Base-by-base conservation (phyloP, 2,888 invertebrate genomes). In the Balanococcus diminutus region DNA sequence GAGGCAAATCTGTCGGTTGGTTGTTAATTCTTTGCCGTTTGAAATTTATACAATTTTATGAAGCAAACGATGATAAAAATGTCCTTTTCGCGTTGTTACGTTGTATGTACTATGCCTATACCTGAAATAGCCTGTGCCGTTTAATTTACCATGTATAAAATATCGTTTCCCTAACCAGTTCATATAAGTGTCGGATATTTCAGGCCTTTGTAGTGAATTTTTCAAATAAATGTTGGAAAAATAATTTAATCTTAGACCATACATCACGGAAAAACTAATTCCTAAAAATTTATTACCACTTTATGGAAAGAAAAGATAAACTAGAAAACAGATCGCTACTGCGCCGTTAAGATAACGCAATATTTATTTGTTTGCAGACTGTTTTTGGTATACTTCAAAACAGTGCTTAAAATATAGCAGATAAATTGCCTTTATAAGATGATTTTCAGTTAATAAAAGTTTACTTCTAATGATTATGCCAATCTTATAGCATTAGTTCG, bases 211-310 rank as follows among this genome's bases (percentile, higher is more conserved):
- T 28, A 6, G 28, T 28, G 72, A 72, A 72, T 72, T 72, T 72
- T 72, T 72, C 31, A 72, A 72, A 72, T 72, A 72, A 72, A 72
- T 32, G 72, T 72, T 72, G 72, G 72, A 72, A 72, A 72, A 72
- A 72, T 72, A 72, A 72, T 72, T 72, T 72, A 72, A 72, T 72
- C 72, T 72, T 16, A 28, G 31, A n/a, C 72, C 42, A 42, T 28
- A 82, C 42, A 42, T 82, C 39, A 28, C 22, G 28, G 19, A 28
- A 46, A 82, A 82, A 82, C 42, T 82, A 82, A 42, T 82, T 82
- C 82, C 82, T 46, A 82, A 82, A 82, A 82, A 82, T 82, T 82
- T 82, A 82, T 82, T 82, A 28, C 82, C 42, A 25, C 82, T 82
- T 81, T 82, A 82, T 42, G 39, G 28, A 82, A 82, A 46, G 46